Evolutionary conservation across 1,140 invertebrate species (phyloP).

Genomic region (Colletes gigas): DNA sequence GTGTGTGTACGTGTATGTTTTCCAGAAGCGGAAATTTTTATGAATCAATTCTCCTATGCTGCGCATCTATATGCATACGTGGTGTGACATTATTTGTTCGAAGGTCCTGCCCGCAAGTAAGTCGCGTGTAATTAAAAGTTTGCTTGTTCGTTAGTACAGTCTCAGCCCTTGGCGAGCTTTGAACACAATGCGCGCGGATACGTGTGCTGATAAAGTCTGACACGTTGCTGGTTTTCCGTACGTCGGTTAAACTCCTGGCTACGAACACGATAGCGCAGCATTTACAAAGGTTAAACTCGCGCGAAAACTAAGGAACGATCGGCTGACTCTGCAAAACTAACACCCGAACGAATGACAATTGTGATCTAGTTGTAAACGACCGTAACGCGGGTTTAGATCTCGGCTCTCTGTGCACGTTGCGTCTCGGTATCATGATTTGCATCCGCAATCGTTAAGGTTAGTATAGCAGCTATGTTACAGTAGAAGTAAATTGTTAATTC

Average conservation of each 20-base stretch:
- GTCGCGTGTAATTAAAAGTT: slow-evolving; percentile 30
- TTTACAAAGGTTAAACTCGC: not conserved
- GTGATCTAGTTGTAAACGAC: not conserved
- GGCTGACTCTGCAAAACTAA: not conserved
- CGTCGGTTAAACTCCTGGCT: not conserved
- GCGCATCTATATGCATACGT: slow-evolving; percentile 20
- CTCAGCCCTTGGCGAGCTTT: slow-evolving; percentile 43
- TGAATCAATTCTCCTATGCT: slow-evolving; percentile 40
- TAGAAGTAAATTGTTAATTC: not conserved
- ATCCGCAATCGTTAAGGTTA: not conserved
- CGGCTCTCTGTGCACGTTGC: not conserved
- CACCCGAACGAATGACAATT: not conserved
- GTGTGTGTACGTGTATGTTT: not conserved
- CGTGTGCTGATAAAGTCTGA: not conserved
- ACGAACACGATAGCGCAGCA: slow-evolving; percentile 17
- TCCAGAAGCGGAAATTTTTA: slow-evolving; percentile 44
- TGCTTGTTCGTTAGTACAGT: slow-evolving; percentile 28
- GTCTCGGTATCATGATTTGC: not conserved
- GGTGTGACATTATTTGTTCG: slow-evolving; percentile 8
- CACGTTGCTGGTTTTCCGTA: not conserved
- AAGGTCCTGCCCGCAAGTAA: slow-evolving; percentile 5
- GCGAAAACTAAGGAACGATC: slow-evolving; percentile 5
- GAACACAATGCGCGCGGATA: slow-evolving; percentile 53
- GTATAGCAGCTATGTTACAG: not conserved
- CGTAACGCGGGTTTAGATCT: slow-evolving; percentile 20